Percentiles rank a stretch among this genome's conserved stretches.
Conservation (phyloP, 30 jellyfish, hydroid and myxozoan genomes). For the Chrysaora quinquecirrha region DNA sequence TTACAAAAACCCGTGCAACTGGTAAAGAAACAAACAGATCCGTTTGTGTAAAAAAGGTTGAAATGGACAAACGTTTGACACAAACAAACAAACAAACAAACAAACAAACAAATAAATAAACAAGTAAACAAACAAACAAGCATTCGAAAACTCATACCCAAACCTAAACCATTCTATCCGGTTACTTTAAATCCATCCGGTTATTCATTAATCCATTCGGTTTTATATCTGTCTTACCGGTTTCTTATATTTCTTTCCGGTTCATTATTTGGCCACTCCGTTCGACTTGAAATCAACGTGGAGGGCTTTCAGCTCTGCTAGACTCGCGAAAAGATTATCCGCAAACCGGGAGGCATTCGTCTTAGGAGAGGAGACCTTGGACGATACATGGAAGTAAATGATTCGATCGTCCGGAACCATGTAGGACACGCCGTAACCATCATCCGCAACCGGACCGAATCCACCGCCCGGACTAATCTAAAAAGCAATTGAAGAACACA, state of each 20-base stretch:
- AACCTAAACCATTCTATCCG: too few relatives aligned
- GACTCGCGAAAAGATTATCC: conserved; percentile 67
- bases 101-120: too few relatives aligned
- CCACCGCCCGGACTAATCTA: conserved; percentile 98
- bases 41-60: too few relatives aligned
- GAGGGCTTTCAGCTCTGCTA: conserved; percentile 75
- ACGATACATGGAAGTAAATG: conserved; percentile 90
- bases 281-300: background rate
- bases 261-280: background rate
- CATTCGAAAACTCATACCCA: too few relatives aligned
- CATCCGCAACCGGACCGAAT: conserved; percentile 97
- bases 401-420: conserved; percentile 93
- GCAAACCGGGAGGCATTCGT: conserved; percentile 80
- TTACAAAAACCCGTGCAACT: too few relatives aligned
- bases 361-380: conserved; percentile 74
- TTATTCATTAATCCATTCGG: too few relatives aligned
- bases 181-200: too few relatives aligned
- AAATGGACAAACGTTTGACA: too few relatives aligned
- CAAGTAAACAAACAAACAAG: too few relatives aligned
- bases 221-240: too few relatives aligned
- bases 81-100: too few relatives aligned
- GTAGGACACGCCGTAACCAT: conserved; percentile 97
- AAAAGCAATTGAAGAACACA: background rate
- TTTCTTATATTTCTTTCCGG: background rate
- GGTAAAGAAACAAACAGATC: too few relatives aligned